Percentiles rank a stretch among this genome's conserved stretches.
phyloP scores from a whole-genome alignment of 37 sponge, comb jelly and placozoan species.

The Bolinopsis microptera region DNA sequence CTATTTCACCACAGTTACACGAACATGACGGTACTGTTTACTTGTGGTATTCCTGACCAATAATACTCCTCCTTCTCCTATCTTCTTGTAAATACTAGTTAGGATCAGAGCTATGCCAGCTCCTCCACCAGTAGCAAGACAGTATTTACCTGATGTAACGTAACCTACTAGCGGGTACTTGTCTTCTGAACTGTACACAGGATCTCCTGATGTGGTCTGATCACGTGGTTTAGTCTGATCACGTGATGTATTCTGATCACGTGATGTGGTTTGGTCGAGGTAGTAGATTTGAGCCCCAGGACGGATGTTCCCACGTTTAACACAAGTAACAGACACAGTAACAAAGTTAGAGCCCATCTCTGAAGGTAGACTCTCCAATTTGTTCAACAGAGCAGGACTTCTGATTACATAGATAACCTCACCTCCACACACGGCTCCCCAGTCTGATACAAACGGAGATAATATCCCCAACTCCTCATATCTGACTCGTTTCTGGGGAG shows the following conservation, averaged over 20 bases:
- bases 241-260: background rate
- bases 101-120: background rate
- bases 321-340: background rate
- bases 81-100: background rate
- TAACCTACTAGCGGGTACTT: background rate
- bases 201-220: background rate
- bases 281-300: slow-evolving; percentile 24
- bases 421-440: background rate
- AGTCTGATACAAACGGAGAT: background rate
- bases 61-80: background rate
- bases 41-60: slow-evolving; percentile 25
- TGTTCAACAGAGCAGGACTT: background rate
- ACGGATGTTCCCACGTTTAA: slow-evolving; percentile 3
- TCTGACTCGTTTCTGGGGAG: slow-evolving; percentile 13
- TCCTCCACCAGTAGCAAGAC: background rate
- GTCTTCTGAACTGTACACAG: background rate
- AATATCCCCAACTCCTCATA: slow-evolving; percentile 42
- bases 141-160: slow-evolving; percentile 19
- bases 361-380: background rate
- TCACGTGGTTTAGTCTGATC: background rate
- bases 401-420: background rate
- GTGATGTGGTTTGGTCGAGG: background rate
- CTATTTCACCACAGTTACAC: too few relatives aligned
- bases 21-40: background rate
- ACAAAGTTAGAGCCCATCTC: background rate